Percentiles rank a stretch among this genome's conserved stretches.
Evolutionary conservation across 2,888 invertebrate species (phyloP).

Genomic region (Nebria brevicollis): DNA sequence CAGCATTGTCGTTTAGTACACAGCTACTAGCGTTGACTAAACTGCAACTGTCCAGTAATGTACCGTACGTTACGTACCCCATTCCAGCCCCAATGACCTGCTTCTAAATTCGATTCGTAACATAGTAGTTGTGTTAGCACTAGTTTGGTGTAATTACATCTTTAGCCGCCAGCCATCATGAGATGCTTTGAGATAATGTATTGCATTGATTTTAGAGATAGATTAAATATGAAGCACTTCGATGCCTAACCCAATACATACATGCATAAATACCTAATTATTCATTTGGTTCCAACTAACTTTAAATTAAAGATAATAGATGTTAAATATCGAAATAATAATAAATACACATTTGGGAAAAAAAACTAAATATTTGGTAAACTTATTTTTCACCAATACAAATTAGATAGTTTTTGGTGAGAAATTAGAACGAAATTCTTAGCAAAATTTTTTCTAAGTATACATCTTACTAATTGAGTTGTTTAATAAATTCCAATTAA

Average conservation of each 20-base stretch:
- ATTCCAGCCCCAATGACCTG: neutral
- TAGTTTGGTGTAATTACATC: constrained; percentile 16
- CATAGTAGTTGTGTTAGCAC: neutral
- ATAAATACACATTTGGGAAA: no score
- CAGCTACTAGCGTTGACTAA: neutral
- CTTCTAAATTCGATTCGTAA: neutral
- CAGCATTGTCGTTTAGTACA: neutral
- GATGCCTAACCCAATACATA: neutral
- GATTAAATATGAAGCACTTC: neutral
- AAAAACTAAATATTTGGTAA: no score
- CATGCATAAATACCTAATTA: neutral
- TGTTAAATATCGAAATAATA: no score
- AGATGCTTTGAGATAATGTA: neutral
- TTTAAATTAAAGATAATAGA: no score
- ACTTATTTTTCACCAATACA: no score
- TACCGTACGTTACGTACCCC: neutral
- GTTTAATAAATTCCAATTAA: no score
- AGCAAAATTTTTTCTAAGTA: no score
- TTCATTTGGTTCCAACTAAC: neutral
- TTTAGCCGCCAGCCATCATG: constrained; percentile 3
- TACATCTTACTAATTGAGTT: no score
- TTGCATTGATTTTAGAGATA: constrained; percentile 13
- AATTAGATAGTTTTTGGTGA: no score
- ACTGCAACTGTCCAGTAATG: neutral
- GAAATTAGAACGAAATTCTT: no score